Percentiles rank a stretch among this genome's conserved stretches.
These are phyloP conservation scores for Morpho deidamia DNA, from an alignment of 2,888 invertebrate species.

Conservation along the genomic window DNA sequence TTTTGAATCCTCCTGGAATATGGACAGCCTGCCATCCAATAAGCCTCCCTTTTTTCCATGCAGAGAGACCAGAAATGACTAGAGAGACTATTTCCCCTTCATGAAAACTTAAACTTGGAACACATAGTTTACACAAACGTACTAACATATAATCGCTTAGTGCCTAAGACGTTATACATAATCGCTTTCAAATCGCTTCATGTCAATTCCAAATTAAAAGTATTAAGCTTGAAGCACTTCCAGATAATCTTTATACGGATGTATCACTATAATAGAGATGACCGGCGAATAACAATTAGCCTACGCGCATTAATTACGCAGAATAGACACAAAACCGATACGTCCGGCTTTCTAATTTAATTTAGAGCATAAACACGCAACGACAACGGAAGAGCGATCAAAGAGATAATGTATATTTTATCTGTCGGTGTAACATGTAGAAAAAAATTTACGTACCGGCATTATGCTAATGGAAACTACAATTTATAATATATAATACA, in stretches of 20 bases:
- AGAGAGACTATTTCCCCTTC: too few species aligned
- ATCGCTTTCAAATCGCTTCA: too few species aligned
- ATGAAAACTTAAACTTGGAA: too few species aligned
- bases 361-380: conserved; percentile 46
- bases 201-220: too few species aligned
- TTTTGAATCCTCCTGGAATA: too few species aligned
- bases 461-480: background rate
- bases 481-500: background rate
- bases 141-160: too few species aligned
- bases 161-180: too few species aligned
- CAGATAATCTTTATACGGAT: conserved; percentile 29
- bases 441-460: background rate
- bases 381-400: conserved; percentile 32
- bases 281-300: conserved; percentile 63
- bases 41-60: too few species aligned
- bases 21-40: too few species aligned
- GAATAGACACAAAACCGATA: conserved; percentile 48
- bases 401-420: background rate
- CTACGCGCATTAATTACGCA: conserved; percentile 66
- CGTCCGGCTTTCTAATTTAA: conserved; percentile 67
- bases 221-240: conserved; percentile 29
- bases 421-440: background rate
- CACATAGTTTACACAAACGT: too few species aligned
- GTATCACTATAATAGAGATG: conserved; percentile 52
- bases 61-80: too few species aligned